phyloP scores from a whole-genome alignment of 2,888 invertebrate species.

The Agriopis marginaria region DNA sequence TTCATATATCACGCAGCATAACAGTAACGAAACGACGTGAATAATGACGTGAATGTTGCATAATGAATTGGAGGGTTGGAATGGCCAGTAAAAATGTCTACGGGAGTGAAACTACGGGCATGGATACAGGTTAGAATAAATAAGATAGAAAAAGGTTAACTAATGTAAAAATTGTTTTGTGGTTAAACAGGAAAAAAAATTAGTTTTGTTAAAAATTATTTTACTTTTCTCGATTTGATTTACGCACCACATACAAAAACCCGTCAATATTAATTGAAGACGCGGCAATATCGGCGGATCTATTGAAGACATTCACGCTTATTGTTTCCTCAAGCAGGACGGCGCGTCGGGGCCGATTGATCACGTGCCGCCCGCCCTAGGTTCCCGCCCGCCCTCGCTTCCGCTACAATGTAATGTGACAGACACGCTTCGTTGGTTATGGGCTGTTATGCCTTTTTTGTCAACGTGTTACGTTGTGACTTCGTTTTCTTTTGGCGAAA shows the following conservation, averaged over 20 bases:
- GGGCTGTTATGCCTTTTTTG: slow-evolving; percentile 23
- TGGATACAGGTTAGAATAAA: no score
- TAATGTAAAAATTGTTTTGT: no score
- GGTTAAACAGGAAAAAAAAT: not conserved
- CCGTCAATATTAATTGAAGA: slow-evolving; percentile 20
- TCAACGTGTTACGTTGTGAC: slow-evolving; percentile 22
- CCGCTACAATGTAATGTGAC: slow-evolving; percentile 31
- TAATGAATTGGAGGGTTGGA: no score
- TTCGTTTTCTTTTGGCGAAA: slow-evolving; percentile 16
- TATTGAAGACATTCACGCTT: slow-evolving; percentile 34
- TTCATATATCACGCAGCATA: no score
- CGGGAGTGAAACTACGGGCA: no score
- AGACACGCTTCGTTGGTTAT: slow-evolving; percentile 26
- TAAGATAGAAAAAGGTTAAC: no score
- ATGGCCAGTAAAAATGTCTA: no score
- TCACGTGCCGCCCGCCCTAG: slow-evolving; percentile 28
- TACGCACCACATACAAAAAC: slow-evolving; percentile 9
- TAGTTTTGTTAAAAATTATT: not conserved
- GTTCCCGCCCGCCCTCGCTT: slow-evolving; percentile 20
- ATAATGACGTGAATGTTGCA: no score
- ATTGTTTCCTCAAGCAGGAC: slow-evolving; percentile 37
- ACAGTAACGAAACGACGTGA: no score
- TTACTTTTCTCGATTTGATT: not conserved
- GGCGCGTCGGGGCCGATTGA: slow-evolving; percentile 36
- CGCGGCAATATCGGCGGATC: slow-evolving; percentile 23